Conservation (phyloP, 2,888 invertebrate genomes). For the Willowsia nigromaculata region DNA sequence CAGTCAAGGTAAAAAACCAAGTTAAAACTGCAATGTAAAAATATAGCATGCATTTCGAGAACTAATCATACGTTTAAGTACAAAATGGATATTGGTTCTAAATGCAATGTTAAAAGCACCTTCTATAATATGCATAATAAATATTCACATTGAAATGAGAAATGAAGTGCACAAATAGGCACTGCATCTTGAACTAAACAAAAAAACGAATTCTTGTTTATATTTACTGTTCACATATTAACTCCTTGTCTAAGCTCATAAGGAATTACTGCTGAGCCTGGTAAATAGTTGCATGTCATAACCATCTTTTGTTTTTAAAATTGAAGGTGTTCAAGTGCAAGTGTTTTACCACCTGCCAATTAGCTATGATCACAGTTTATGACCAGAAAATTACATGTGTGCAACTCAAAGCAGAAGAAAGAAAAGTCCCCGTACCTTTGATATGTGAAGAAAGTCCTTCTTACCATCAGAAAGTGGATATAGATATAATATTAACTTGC, state of each 20-base stretch:
- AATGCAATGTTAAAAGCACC: too few relatives aligned
- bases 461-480: too few relatives aligned
- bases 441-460: neutral
- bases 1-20: slow-evolving; percentile 35
- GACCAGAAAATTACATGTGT: slow-evolving; percentile 71
- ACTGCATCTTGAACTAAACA: too few relatives aligned
- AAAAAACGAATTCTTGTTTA: neutral
- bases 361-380: slow-evolving; percentile 74
- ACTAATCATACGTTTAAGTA: neutral
- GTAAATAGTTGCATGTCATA: slow-evolving; percentile 16
- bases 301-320: slow-evolving; percentile 29
- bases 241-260: neutral
- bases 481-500: too few relatives aligned
- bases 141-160: too few relatives aligned
- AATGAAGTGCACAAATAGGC: neutral
- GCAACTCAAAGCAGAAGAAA: neutral
- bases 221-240: neutral
- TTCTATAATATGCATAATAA: too few relatives aligned
- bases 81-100: too few relatives aligned
- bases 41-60: neutral
- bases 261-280: neutral
- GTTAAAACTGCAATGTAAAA: neutral
- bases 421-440: neutral
- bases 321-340: slow-evolving; percentile 58
- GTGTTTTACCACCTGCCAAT: slow-evolving; percentile 75